phyloP scores from a whole-genome alignment of 92 coral and sea anemone genomes.

The Scolanthus callimorphus region DNA sequence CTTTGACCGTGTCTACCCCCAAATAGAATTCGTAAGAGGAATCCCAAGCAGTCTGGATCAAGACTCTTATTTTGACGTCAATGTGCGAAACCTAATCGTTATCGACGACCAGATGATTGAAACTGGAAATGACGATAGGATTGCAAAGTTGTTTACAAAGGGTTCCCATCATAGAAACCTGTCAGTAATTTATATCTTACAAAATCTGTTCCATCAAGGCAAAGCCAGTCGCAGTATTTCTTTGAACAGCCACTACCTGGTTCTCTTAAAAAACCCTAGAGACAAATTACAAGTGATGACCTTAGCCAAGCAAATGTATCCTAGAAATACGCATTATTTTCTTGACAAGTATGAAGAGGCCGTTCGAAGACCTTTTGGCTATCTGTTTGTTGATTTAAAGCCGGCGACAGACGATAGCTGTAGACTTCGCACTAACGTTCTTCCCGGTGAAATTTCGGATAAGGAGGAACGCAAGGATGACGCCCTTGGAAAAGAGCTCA shows the following conservation, averaged over 20 bases:
- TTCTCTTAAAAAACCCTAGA: constrained; percentile 45
- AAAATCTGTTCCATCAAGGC: constrained; percentile 44
- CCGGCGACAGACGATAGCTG: constrained; percentile 30
- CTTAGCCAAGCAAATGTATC: constrained; percentile 47
- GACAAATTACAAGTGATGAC: constrained; percentile 38
- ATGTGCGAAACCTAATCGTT: no score
- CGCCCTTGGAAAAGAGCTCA: not conserved
- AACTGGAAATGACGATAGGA: no score
- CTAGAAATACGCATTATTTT: constrained; percentile 21
- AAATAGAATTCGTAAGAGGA: no score
- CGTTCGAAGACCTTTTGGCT: constrained; percentile 36
- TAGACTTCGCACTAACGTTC: no score
- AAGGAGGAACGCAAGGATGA: not conserved
- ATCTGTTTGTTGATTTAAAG: constrained; percentile 47
- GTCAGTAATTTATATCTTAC: constrained; percentile 20
- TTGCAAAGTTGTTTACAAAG: no score
- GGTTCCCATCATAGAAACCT: constrained; percentile 48
- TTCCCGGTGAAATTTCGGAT: constrained; percentile 18
- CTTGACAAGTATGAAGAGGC: constrained; percentile 41
- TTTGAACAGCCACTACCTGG: constrained; percentile 30
- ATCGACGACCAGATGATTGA: no score
- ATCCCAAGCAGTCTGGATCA: no score
- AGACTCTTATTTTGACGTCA: no score
- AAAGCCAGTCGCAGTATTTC: constrained; percentile 21
- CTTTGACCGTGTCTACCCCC: no score